Percentiles rank a stretch among this genome's conserved stretches.
phyloP scores from a whole-genome alignment of 2,113 vertebrate species.

The Puma concolor region DNA sequence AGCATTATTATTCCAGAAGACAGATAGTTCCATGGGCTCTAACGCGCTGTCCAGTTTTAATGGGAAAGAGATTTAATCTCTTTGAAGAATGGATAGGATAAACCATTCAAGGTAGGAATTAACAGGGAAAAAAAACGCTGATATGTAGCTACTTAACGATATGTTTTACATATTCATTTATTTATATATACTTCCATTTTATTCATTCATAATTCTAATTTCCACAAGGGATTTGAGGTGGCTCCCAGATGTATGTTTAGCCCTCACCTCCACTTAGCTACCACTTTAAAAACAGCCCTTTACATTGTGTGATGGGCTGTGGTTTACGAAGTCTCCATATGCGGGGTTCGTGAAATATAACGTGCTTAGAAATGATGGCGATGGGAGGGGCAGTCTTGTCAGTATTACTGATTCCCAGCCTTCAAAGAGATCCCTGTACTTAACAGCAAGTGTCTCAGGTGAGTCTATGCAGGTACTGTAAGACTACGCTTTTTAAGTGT shows the following conservation, averaged over 20 bases:
- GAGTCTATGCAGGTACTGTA: neutral
- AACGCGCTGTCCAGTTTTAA: neutral
- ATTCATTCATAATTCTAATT: neutral
- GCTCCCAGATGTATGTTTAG: neutral
- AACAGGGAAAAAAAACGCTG: neutral
- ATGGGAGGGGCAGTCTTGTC: fast-evolving
- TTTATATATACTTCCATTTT: neutral
- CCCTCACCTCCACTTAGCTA: neutral
- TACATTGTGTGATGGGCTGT: neutral
- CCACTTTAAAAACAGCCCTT: neutral
- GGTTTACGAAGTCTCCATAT: neutral
- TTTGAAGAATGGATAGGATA: neutral
- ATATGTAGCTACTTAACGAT: neutral
- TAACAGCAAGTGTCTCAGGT: neutral
- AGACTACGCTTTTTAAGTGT: neutral
- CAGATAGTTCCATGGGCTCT: neutral
- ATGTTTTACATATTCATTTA: neutral
- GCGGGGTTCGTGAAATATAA: neutral
- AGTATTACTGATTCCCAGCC: neutral
- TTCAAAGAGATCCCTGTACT: neutral
- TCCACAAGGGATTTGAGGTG: neutral
- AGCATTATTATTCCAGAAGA: neutral
- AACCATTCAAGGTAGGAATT: neutral
- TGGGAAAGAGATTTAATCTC: conserved; percentile 26
- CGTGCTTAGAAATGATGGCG: neutral